Conservation (phyloP, 2,797 vertebrate genomes). For the Ispidina picta region DNA sequence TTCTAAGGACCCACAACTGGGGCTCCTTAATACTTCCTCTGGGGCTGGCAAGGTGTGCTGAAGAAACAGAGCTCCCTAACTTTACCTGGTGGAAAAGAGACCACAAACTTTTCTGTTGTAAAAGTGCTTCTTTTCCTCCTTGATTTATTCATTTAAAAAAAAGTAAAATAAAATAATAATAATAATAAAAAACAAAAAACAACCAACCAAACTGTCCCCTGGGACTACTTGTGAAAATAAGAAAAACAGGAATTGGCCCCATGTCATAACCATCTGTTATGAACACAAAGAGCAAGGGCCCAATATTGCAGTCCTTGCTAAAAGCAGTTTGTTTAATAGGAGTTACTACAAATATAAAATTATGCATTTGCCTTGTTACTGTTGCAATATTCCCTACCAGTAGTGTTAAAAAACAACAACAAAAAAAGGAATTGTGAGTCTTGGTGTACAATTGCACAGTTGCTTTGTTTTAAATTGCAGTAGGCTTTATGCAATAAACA, state of each 20-base stretch:
- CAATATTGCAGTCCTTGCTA: slow-evolving; percentile 17
- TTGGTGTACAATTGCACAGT: neutral
- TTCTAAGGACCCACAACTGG: neutral
- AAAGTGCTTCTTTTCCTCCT: slow-evolving; percentile 5
- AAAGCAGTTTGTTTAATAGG: slow-evolving; percentile 50
- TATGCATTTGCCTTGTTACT: slow-evolving; percentile 48
- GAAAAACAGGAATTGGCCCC: slow-evolving; percentile 33
- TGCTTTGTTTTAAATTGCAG: neutral
- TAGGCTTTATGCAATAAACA: slow-evolving; percentile 29
- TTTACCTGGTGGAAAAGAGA: neutral
- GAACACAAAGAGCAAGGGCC: slow-evolving; percentile 29
- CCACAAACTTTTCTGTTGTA: neutral
- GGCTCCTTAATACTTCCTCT: neutral
- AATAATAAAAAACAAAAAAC: neutral
- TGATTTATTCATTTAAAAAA: slow-evolving; percentile 5
- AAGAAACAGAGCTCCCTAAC: neutral
- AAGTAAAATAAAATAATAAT: neutral
- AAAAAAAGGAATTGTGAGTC: neutral
- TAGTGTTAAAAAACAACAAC: neutral
- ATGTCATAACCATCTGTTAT: slow-evolving; percentile 58
- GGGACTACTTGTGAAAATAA: slow-evolving; percentile 6
- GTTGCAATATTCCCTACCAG: slow-evolving; percentile 20
- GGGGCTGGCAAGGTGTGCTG: neutral
- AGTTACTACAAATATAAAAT: slow-evolving; percentile 52
- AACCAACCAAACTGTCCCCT: neutral